Conservation (phyloP, 2,797 vertebrate species). For the Sebastes itinus region DNA sequence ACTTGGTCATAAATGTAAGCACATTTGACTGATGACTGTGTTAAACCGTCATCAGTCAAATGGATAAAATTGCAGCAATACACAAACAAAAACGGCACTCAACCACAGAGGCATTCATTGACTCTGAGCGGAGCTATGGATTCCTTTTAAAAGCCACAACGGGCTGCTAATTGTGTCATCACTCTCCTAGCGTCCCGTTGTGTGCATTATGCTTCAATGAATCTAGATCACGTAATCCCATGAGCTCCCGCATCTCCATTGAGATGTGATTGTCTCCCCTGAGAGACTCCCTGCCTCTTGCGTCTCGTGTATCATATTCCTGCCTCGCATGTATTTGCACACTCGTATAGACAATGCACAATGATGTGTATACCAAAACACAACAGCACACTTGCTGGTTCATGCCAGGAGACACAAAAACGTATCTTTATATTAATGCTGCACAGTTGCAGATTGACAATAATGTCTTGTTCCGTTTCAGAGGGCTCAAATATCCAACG, state of each 20-base stretch:
- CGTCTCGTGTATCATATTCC: conserved; percentile 13
- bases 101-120: conserved; percentile 24
- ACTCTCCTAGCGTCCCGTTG: conserved; percentile 38
- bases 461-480: neutral
- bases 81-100: neutral
- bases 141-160: conserved; percentile 57
- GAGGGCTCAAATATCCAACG: conserved; percentile 1
- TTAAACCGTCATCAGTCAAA: conserved; percentile 14
- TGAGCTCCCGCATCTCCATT: conserved; percentile 39
- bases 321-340: conserved; percentile 12
- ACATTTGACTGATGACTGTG: neutral
- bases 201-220: conserved; percentile 52
- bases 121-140: conserved; percentile 39
- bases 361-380: conserved; percentile 12
- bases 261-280: conserved; percentile 40
- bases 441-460: neutral
- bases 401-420: neutral
- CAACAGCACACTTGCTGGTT: neutral
- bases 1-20: neutral
- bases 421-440: neutral
- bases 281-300: conserved; percentile 35
- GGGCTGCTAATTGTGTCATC: conserved; percentile 63
- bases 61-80: neutral
- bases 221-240: conserved; percentile 58
- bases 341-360: neutral